These are phyloP conservation scores for Channallabes apus DNA, from an alignment of 2,797 vertebrate genomes.

Conservation along the genomic window DNA sequence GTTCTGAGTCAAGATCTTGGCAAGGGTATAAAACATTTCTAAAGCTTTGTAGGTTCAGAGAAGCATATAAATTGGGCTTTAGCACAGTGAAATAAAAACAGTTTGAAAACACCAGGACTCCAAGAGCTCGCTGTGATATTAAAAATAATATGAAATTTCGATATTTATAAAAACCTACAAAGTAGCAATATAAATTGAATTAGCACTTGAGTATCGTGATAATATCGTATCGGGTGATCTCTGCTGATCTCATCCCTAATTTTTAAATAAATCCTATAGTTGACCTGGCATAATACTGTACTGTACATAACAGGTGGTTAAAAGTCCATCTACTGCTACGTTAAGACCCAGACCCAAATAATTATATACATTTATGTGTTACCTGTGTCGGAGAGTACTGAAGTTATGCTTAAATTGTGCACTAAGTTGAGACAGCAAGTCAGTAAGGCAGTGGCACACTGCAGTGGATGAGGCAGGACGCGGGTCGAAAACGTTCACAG, in stretches of 20 bases:
- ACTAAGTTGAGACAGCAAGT: conserved; percentile 78
- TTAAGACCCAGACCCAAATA: too few species aligned
- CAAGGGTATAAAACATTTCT: neutral
- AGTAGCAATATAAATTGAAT: too few species aligned
- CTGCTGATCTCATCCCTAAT: too few species aligned
- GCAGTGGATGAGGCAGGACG: conserved; percentile 72
- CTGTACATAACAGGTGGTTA: neutral
- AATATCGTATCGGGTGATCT: too few species aligned
- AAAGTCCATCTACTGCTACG: neutral
- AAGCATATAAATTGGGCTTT: neutral
- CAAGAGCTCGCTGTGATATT: neutral
- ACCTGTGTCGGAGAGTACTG: conserved; percentile 70
- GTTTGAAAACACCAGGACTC: neutral
- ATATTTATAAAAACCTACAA: too few species aligned
- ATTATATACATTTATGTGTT: conserved; percentile 27
- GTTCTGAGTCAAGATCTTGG: neutral
- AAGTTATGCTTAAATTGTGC: conserved; percentile 74
- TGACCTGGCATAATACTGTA: neutral
- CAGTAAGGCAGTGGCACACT: conserved; percentile 75
- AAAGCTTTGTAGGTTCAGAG: neutral
- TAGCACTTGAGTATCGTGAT: too few species aligned
- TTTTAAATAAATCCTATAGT: neutral
- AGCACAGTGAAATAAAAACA: neutral
- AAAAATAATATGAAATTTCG: too few species aligned
- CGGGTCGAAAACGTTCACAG: conserved; percentile 74